Base-by-base conservation (phyloP, 2,888 invertebrate species). In the Anthophora plumipes region DNA sequence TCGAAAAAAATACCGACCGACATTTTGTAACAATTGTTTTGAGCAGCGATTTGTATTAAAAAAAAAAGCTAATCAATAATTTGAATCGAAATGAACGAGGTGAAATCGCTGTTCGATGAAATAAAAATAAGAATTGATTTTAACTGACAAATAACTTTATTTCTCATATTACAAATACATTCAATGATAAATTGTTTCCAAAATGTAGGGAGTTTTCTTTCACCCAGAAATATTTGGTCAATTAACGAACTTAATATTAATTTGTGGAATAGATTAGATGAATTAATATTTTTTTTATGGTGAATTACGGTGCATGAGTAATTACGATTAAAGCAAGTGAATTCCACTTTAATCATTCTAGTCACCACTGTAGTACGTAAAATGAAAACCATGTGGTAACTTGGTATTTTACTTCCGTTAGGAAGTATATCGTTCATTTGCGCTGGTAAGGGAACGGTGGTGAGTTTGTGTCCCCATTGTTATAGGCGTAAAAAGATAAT, bases 311-410 rank as follows among this genome's bases (percentile, higher is more conserved):
- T n/a, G 14, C 3, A n/a, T 17, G 14, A 25, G 5, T n/a, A 17
- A 50, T 17, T 12, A 5, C 17, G 1, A 17, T 31, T 31, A 41
- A 4, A 17, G 0, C 2, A 0, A 1, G 43, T 63, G 11, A 14
- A 55, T 20, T 0, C 12, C 12, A 39, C 6, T 37, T 50, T n/a
- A 63, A 25, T 31, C 41, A 1, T 22, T 64, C 3, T 31, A 12
- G 60, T 39, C 20, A 70, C 41, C 20, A 20, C 0, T 8, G 31
- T 66, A 8, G 54, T 69, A 7, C 0, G 14, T 22, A 0, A 6
- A 50, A 22, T 12, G 77, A 54, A 67, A 71, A 8, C 6, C 60
- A 61, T 37, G 41, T 66, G 71, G 25, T n/a, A 11, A 3, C 0
- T 1, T 0, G 0, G 20, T 0, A 1, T 11, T 0, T 12, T 2